phyloP scores from a whole-genome alignment of 1,140 invertebrate genomes.

The Drosophila parabipectinata region DNA sequence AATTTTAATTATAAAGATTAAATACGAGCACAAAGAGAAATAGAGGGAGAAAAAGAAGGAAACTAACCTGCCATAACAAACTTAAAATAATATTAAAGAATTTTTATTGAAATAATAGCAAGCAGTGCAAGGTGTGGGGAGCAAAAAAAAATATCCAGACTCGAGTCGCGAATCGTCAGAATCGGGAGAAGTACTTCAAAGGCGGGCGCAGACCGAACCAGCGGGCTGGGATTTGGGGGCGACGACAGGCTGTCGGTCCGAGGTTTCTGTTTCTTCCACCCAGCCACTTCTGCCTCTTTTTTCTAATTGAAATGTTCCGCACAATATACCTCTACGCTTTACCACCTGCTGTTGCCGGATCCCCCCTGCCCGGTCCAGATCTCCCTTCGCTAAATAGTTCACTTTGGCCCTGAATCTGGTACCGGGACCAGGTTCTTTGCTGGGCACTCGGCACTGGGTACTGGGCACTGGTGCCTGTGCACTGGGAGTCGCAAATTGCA shows the following conservation, averaged over 20 bases:
- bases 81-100: constrained; percentile 81
- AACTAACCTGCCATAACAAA: constrained; percentile 80
- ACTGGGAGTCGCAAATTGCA: constrained; percentile 60
- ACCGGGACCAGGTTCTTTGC: constrained; percentile 1
- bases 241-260: constrained; percentile 73
- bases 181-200: constrained; percentile 70
- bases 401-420: constrained; percentile 28
- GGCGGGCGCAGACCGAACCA: constrained; percentile 50
- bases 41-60: constrained; percentile 9
- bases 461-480: constrained; percentile 7
- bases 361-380: constrained; percentile 26
- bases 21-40: constrained; percentile 52
- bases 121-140: constrained; percentile 40
- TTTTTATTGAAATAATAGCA: constrained; percentile 80
- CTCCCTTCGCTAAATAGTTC: constrained; percentile 65
- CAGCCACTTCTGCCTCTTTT: constrained; percentile 45
- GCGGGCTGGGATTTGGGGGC: constrained; percentile 46
- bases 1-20: constrained; percentile 82
- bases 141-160: constrained; percentile 18
- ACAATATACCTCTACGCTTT: constrained; percentile 79
- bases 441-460: background rate
- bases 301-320: constrained; percentile 81
- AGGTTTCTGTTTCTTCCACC: constrained; percentile 43
- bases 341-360: constrained; percentile 69
- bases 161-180: constrained; percentile 65